These are phyloP conservation scores for Acanthosepion pharaonis DNA, from an alignment of 2,888 invertebrate genomes.

Conservation along the genomic window DNA sequence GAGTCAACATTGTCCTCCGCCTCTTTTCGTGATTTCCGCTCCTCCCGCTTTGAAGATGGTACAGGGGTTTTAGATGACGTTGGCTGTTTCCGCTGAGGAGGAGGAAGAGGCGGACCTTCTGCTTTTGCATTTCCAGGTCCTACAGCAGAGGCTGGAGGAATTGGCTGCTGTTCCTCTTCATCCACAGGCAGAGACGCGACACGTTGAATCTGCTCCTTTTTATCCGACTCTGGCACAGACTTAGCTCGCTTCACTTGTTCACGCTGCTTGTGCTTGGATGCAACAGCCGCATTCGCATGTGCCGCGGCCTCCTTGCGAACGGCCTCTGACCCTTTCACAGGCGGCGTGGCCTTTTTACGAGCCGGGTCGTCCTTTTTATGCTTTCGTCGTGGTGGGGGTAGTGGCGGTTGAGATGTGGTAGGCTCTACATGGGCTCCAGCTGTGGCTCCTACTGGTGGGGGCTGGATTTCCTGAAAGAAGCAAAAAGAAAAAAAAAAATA, in stretches of 20 bases:
- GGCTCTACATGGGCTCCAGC: slow-evolving; percentile 22
- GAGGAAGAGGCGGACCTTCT: neutral
- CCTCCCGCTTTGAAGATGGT: neutral
- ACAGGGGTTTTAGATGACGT: neutral
- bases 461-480: slow-evolving; percentile 37
- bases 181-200: neutral
- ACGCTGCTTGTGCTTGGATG: neutral
- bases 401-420: neutral
- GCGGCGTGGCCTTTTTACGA: neutral
- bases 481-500: neutral
- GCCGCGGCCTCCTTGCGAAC: slow-evolving; percentile 15
- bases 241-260: neutral
- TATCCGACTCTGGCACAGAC: neutral
- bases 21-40: neutral
- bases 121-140: neutral
- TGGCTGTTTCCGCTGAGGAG: slow-evolving; percentile 1
- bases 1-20: slow-evolving; percentile 25
- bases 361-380: neutral
- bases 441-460: neutral
- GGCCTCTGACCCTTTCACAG: slow-evolving; percentile 33
- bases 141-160: neutral
- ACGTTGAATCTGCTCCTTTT: neutral
- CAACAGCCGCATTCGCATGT: slow-evolving; percentile 8
- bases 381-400: slow-evolving; percentile 39
- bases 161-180: neutral